Conservation (phyloP, 2,113 vertebrate species). For the Cebus imitator region DNA sequence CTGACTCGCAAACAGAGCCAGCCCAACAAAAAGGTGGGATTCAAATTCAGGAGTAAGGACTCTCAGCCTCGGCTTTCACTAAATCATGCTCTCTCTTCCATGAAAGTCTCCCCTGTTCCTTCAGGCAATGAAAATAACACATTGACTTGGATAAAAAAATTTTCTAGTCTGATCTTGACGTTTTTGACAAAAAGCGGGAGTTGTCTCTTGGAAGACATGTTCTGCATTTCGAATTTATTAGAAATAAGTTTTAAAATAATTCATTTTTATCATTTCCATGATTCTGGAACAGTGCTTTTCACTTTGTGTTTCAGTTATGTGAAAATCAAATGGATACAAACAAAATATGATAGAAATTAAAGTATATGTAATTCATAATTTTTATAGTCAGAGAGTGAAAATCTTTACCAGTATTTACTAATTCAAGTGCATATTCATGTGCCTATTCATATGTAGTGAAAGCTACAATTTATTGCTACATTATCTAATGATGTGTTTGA, state of each 20-base stretch:
- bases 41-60: background rate
- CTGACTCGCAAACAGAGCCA: background rate
- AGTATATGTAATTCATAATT: background rate
- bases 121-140: background rate
- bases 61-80: background rate
- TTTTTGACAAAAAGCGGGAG: background rate
- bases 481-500: background rate
- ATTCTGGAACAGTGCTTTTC: background rate
- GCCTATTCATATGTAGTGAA: background rate
- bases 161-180: background rate
- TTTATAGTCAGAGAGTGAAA: background rate
- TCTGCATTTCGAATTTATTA: background rate
- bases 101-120: background rate
- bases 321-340: conserved; percentile 17
- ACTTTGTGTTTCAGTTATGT: background rate
- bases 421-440: background rate
- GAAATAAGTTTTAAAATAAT: background rate
- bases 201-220: background rate
- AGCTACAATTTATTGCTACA: background rate
- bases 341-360: background rate
- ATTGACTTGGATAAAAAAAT: background rate
- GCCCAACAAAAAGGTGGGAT: background rate
- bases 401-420: conserved; percentile 26
- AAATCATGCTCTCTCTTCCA: background rate
- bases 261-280: background rate